phyloP scores from a whole-genome alignment of 2,888 invertebrate species.

The Catonia carolina region DNA sequence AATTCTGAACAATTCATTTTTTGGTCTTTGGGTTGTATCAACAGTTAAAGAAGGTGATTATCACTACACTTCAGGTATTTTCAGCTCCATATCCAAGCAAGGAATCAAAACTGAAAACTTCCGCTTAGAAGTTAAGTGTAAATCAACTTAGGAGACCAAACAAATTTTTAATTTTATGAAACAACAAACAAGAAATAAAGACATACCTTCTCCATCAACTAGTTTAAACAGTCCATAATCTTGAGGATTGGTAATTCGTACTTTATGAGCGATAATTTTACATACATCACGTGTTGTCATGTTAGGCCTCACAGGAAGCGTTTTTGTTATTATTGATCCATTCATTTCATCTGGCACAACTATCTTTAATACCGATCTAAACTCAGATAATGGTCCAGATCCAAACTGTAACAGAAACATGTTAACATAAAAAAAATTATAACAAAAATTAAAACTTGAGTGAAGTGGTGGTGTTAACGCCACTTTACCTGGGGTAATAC shows the following conservation, averaged over 20 bases:
- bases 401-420: conserved; percentile 42
- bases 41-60: no score
- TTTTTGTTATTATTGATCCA: conserved; percentile 85
- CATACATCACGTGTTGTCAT: conserved; percentile 91
- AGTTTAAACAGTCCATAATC: conserved; percentile 90
- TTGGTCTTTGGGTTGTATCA: no score
- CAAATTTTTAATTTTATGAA: no score
- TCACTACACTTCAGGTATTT: no score
- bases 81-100: no score
- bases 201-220: conserved; percentile 79
- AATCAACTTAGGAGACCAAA: no score
- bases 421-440: conserved; percentile 6
- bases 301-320: conserved; percentile 86
- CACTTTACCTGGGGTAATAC: no score
- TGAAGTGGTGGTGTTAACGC: no score
- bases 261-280: conserved; percentile 90
- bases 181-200: no score
- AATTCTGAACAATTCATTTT: no score
- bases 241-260: conserved; percentile 91
- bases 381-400: conserved; percentile 46
- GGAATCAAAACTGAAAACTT: no score
- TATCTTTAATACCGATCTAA: conserved; percentile 74
- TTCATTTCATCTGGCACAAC: conserved; percentile 91
- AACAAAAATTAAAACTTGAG: background rate
- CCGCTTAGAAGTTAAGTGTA: no score